Conservation (phyloP, 2,888 invertebrate genomes). For the Timema cristinae region DNA sequence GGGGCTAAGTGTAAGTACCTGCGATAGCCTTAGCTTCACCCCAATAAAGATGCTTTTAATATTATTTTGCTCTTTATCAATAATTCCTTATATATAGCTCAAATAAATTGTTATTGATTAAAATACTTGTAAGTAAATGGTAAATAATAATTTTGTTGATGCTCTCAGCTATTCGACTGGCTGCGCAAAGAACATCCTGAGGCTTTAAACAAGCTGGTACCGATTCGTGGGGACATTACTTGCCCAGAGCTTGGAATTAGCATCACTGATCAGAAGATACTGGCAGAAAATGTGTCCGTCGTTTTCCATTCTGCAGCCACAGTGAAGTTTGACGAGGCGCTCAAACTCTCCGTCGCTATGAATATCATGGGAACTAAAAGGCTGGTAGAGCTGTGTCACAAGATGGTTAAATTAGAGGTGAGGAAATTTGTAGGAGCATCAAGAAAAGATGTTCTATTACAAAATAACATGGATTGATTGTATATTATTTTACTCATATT, state of each 20-base stretch:
- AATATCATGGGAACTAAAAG: slow-evolving; percentile 71
- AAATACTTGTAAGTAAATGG: background rate
- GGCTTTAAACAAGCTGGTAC: slow-evolving; percentile 58
- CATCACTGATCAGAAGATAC: slow-evolving; percentile 48
- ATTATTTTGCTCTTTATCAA: too few species aligned
- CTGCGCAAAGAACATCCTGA: slow-evolving; percentile 53
- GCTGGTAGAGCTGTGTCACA: slow-evolving; percentile 65
- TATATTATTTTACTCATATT: too few species aligned
- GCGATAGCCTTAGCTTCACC: too few species aligned
- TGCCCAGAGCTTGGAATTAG: slow-evolving; percentile 56
- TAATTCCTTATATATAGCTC: too few species aligned
- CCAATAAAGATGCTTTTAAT: too few species aligned
- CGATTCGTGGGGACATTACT: slow-evolving; percentile 61
- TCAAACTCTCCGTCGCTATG: slow-evolving; percentile 67
- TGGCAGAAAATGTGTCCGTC: slow-evolving; percentile 61
- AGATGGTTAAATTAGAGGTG: slow-evolving; percentile 65
- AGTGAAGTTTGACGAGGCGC: slow-evolving; percentile 73
- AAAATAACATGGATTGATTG: too few species aligned
- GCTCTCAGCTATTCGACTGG: slow-evolving; percentile 56
- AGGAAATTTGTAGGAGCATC: slow-evolving; percentile 28
- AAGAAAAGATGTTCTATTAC: too few species aligned
- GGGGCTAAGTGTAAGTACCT: too few species aligned
- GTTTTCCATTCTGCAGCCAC: slow-evolving; percentile 83
- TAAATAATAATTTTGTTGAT: slow-evolving; percentile 16
- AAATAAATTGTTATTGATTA: too few species aligned